Percentiles rank a stretch among this genome's conserved stretches.
These are phyloP conservation scores for Apotomis betuletana DNA, from an alignment of 2,888 invertebrate species.

Conservation along the genomic window DNA sequence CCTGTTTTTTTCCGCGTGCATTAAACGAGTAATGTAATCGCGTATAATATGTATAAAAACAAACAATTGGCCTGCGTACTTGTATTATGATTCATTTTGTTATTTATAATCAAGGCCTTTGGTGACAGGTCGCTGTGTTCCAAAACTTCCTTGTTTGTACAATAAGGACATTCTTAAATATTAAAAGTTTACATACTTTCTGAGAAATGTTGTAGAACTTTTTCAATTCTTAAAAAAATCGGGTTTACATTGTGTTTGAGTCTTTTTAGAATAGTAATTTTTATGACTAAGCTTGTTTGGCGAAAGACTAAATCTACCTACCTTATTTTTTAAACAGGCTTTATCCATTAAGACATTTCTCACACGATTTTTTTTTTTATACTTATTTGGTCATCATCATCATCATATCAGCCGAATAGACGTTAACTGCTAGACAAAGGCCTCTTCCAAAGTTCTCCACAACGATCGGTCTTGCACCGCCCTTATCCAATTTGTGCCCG, in stretches of 20 bases:
- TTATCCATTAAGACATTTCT: no score
- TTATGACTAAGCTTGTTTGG: neutral
- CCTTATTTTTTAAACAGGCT: no score
- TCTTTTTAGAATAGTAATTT: neutral
- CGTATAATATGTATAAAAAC: neutral
- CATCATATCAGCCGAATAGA: no score
- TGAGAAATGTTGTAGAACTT: constrained; percentile 7
- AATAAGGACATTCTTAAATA: constrained; percentile 7
- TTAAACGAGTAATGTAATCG: neutral
- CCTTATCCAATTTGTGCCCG: no score
- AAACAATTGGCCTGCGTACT: constrained; percentile 45
- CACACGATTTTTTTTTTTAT: no score
- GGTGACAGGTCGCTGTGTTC: constrained; percentile 12
- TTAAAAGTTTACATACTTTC: constrained; percentile 8
- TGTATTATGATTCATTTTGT: constrained; percentile 19
- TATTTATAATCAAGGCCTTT: constrained; percentile 33
- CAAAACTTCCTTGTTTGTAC: constrained; percentile 18
- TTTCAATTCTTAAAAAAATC: neutral
- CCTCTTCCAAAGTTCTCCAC: no score
- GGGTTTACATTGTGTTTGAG: neutral
- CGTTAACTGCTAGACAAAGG: no score
- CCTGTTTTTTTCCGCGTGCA: neutral
- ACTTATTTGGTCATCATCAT: no score
- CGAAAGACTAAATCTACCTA: neutral
- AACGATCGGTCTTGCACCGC: no score